These are phyloP conservation scores for Sminthurides aquaticus DNA, from an alignment of 2,888 invertebrate genomes.

Conservation along the genomic window DNA sequence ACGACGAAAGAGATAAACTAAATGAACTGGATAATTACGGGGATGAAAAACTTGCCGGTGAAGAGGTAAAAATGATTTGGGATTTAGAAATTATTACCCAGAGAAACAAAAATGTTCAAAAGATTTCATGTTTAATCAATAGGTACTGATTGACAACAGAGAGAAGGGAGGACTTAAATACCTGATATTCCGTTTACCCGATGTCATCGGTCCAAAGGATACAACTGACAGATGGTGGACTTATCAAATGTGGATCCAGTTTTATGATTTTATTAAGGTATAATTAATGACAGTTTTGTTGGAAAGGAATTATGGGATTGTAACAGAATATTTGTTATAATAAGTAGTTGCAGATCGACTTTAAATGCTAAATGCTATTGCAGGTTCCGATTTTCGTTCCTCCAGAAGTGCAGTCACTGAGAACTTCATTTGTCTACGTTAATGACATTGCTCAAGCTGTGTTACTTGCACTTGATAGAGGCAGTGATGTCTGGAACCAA, in stretches of 20 bases:
- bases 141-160: slow-evolving; percentile 16
- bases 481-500: slow-evolving; percentile 43
- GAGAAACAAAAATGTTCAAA: too few relatives aligned
- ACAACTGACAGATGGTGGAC: slow-evolving; percentile 50
- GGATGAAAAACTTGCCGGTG: slow-evolving; percentile 47
- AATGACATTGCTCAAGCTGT: slow-evolving; percentile 48
- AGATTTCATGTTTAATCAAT: background rate
- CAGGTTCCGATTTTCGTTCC: slow-evolving; percentile 45
- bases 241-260: slow-evolving; percentile 49
- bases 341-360: too few relatives aligned
- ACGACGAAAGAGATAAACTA: slow-evolving; percentile 43
- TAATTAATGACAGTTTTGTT: background rate
- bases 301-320: background rate
- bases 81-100: too few relatives aligned
- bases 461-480: slow-evolving; percentile 40
- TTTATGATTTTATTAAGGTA: slow-evolving; percentile 44
- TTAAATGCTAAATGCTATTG: too few relatives aligned
- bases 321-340: background rate
- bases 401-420: slow-evolving; percentile 43
- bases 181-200: slow-evolving; percentile 48
- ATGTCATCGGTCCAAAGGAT: slow-evolving; percentile 50
- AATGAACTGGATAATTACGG: slow-evolving; percentile 47
- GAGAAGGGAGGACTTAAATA: slow-evolving; percentile 35
- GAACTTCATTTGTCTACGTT: slow-evolving; percentile 48
- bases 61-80: too few relatives aligned